phyloP scores from a whole-genome alignment of 2,113 vertebrate genomes.

The Elgaria multicarinata region DNA sequence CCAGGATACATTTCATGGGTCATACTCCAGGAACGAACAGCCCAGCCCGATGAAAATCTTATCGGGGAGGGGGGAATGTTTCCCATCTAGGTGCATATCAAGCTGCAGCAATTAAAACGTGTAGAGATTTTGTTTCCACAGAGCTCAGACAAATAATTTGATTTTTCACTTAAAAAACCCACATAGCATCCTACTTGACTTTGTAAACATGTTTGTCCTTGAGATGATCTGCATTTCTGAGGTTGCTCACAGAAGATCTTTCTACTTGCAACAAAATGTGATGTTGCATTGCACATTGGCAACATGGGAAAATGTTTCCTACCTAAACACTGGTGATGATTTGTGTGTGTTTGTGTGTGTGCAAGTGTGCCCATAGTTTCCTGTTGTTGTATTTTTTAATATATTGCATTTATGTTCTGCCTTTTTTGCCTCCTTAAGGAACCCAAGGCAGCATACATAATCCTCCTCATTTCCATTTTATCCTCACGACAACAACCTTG shows the following conservation, averaged over 20 bases:
- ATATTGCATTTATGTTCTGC: too few relatives aligned
- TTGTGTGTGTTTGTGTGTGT: not conserved
- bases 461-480: too few relatives aligned
- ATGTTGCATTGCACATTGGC: not conserved
- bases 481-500: too few relatives aligned
- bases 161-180: constrained; percentile 42
- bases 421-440: too few relatives aligned
- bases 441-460: too few relatives aligned
- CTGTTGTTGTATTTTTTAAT: not conserved
- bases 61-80: not conserved
- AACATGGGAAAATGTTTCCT: constrained; percentile 2
- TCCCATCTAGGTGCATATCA: constrained; percentile 40
- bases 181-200: constrained; percentile 26
- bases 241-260: constrained; percentile 32
- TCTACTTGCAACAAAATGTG: not conserved
- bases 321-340: not conserved
- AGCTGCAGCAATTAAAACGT: constrained; percentile 58
- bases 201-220: constrained; percentile 65
- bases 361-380: not conserved
- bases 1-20: not conserved
- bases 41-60: not conserved
- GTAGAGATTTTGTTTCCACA: constrained; percentile 59
- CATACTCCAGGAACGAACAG: not conserved
- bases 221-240: constrained; percentile 19
- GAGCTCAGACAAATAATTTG: constrained; percentile 44